Evolutionary conservation across 2,113 vertebrate genomes (phyloP).

Genomic region (Mus musculus): GRCm39 chr7:144204001-144204500

Average conservation of each 20-base stretch:
- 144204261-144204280: conserved; percentile 95
- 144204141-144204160: background rate
- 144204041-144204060: background rate
- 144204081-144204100: background rate
- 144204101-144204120: background rate
- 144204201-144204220: background rate
- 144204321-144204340: background rate
- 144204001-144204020: accelerated
- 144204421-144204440: accelerated
- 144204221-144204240: conserved; percentile 88
- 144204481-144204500: accelerated
- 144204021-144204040: background rate
- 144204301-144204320: conserved; percentile 30
- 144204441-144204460: background rate
- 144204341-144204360: background rate
- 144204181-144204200: conserved; percentile 61
- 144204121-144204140: conserved; percentile 67
- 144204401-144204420: accelerated
- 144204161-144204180: background rate
- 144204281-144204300: conserved; percentile 94
- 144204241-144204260: conserved; percentile 93
- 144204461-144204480: background rate
- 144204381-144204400: too few relatives aligned
- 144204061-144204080: background rate
- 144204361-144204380: background rate